phyloP scores from a whole-genome alignment of 2,888 invertebrate species.

The Agrochola lychnidis region DNA sequence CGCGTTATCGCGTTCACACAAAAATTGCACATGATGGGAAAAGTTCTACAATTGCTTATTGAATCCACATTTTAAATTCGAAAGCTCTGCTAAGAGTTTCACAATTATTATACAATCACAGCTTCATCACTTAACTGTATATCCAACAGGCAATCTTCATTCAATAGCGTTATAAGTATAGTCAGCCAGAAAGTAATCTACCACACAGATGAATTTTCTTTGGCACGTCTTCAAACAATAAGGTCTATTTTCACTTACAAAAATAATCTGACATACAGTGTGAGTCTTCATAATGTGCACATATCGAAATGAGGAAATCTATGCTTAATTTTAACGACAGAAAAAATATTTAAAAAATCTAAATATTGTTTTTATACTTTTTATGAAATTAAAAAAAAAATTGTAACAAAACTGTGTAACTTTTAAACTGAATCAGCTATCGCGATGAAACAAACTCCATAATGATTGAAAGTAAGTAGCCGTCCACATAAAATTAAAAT shows the following conservation, averaged over 20 bases:
- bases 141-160: constrained; percentile 18
- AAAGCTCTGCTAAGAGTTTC: constrained; percentile 5
- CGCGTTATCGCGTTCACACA: neutral
- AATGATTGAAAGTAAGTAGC: no score
- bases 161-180: neutral
- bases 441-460: no score
- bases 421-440: no score
- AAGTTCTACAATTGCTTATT: constrained; percentile 7
- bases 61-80: constrained; percentile 22
- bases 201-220: neutral
- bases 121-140: constrained; percentile 10
- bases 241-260: constrained; percentile 2
- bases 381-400: no score
- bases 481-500: no score
- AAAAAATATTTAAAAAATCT: no score
- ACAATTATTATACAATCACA: constrained; percentile 49
- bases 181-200: constrained; percentile 5
- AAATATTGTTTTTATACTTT: no score
- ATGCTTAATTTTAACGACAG: no score
- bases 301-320: no score
- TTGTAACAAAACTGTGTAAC: no score
- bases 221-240: constrained; percentile 4
- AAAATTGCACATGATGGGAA: neutral
- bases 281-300: no score
- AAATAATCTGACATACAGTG: constrained; percentile 12